These are phyloP conservation scores for Lepisosteus osseus DNA, from an alignment of 2,113 vertebrate genomes.

Conservation along the genomic window DNA sequence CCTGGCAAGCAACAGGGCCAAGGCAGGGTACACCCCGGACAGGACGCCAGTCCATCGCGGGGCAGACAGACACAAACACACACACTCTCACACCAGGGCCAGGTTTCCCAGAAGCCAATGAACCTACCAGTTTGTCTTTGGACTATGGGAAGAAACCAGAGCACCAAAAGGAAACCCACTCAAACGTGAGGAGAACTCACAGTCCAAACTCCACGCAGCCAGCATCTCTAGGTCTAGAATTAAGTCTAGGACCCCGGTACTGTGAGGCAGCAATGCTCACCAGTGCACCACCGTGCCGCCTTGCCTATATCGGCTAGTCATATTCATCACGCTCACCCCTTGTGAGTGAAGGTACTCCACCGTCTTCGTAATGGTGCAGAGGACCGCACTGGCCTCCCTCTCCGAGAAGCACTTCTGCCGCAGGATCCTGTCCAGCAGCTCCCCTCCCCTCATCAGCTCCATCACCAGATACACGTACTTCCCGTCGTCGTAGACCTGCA, in stretches of 20 bases:
- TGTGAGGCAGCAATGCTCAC: no score
- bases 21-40: no score
- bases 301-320: not conserved
- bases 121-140: no score
- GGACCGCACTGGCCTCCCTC: constrained; percentile 82
- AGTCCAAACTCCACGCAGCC: not conserved
- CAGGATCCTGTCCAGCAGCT: constrained; percentile 87
- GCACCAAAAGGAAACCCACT: no score
- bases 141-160: no score
- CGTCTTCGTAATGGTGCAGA: constrained; percentile 83
- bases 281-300: no score
- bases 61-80: no score
- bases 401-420: constrained; percentile 82
- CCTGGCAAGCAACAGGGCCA: no score
- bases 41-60: no score
- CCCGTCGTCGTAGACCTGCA: constrained; percentile 88
- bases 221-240: not conserved
- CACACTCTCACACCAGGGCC: no score
- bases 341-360: constrained; percentile 93
- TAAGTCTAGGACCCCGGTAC: no score
- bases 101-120: no score
- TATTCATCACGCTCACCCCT: constrained; percentile 66
- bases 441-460: constrained; percentile 86
- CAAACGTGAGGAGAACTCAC: not conserved
- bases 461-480: constrained; percentile 84